Evolutionary conservation across 2,113 vertebrate species (phyloP), one percentile per base, ranked within the genome.

Genomic region (Caranx melampygus): DNA sequence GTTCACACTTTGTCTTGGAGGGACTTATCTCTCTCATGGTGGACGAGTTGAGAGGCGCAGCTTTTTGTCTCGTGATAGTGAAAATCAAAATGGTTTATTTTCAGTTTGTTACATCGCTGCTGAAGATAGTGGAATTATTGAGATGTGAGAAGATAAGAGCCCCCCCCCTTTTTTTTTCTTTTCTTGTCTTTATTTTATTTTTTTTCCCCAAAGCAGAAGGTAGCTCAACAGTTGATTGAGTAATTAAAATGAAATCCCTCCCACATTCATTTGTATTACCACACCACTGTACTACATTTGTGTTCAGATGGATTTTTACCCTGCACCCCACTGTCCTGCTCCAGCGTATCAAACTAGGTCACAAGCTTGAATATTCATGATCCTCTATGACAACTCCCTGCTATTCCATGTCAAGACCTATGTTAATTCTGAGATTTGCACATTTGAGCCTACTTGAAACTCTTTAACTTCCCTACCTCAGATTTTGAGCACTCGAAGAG

Each of bases 1-100:
- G 92, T 94, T 93, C 91, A 94, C 91, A 93, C 90, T 90, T 93
- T 91, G 89, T 88, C 88, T 92, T 89, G 71, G 79, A 81, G 59
- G 74, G 79, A 83, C 82, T 68, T 75, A 65, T 75, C 76, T 79
- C 75, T 81, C 79, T 88, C 73, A 71, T 72, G 70, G 75, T 72
- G 73, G 57, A 69, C 37, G 26, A 26, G 67, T 49, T 42, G 61
- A 65, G 75, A 69, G 61, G 57, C 42, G 44, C 45, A 14, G 21
- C n/a, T 4, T 58, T 66, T 67, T 73, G 47, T 44, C 45, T 58
- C 55, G 18, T 31, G 8, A 83, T 26, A 63, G 20, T 74, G 16
- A 79, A 75, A 75, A 61, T 84, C 16, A 65, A 57, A 69, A 79
- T 37, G 40, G 1, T 51, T 69, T 40, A 21, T 79, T 84, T 87